Percentiles rank a stretch among this genome's conserved stretches.
phyloP scores from a whole-genome alignment of 2,113 vertebrate species.

The Artemisiospiza belli region DNA sequence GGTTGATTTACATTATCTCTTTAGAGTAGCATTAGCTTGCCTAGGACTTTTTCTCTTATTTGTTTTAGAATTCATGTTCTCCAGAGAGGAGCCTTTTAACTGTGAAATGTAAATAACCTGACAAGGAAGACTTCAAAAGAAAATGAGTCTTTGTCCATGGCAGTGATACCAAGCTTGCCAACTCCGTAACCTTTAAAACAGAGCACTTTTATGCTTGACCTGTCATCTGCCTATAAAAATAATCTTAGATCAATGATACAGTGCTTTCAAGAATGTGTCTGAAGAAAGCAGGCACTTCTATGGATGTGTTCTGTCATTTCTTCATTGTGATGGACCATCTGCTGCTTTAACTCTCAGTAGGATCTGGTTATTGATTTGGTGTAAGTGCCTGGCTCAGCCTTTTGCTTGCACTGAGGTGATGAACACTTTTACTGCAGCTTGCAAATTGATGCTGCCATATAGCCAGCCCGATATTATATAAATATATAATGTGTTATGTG shows the following conservation, averaged over 20 bases:
- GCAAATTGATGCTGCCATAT: conserved; percentile 39
- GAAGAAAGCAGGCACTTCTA: conserved; percentile 28
- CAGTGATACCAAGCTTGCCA: conserved; percentile 41
- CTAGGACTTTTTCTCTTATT: conserved; percentile 1
- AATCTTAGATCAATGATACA: conserved; percentile 29
- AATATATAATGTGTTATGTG: conserved; percentile 33
- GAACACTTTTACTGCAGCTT: not conserved
- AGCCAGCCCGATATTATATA: not conserved
- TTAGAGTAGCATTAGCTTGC: conserved; percentile 43
- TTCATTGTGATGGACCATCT: conserved; percentile 1
- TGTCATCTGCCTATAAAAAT: conserved; percentile 57
- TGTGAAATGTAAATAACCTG: conserved; percentile 56
- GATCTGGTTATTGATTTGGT: conserved; percentile 19
- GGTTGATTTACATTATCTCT: conserved; percentile 55
- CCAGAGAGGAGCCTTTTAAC: conserved; percentile 50
- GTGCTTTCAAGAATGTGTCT: conserved; percentile 53
- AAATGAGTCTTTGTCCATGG: conserved; percentile 2
- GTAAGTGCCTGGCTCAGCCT: conserved; percentile 8
- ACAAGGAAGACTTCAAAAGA: conserved; percentile 49
- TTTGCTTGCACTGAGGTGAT: not conserved
- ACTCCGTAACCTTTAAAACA: conserved; percentile 49
- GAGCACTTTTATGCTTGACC: conserved; percentile 43
- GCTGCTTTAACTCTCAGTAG: conserved; percentile 8
- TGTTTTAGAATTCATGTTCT: conserved; percentile 43
- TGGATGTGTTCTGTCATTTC: not conserved